Base-by-base conservation (phyloP, 2,797 vertebrate genomes). In the Sandelia bainsii region DNA sequence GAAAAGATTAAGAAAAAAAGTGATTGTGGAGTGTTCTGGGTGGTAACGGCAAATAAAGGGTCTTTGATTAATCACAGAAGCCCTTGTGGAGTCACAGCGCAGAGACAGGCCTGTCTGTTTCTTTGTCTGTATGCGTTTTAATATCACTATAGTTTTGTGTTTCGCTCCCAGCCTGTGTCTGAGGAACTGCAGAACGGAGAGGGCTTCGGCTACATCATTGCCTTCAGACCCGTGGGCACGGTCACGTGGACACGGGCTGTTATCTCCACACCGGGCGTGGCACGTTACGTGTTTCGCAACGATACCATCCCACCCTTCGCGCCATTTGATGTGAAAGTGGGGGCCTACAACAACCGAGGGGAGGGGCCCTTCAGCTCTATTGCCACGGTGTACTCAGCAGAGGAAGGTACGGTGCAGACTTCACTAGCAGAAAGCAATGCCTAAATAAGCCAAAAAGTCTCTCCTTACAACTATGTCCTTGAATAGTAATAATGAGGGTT, bases 111-210 rank as follows among this genome's bases (percentile, higher is more conserved):
- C 75, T 67, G 82, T 87, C 83, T 88, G 91, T 91, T 85, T 91
- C 84, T 90, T 87, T 87, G 87, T 91, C 92, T 94, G 90, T 93
- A 94, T 95, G 93, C 88, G 54, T 96, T 95, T 95, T 95, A 94
- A 95, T 96, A 95, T 95, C 94, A 95, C 94, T 95, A 93, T 90
- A 95, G 94, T 95, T 93, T 91, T 95, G 94, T 95, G 93, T 95
- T 95, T 94, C 72, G 89, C 89, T 83, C 91, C 79, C 92, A 99
- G 97, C 97, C 97, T 62, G 92, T 99, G 77, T 94, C 97, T 0
- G 97, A 99, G 88, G 97, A 99, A 82, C 80, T 98, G 66, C 97
- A 98, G 88, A 98, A 98, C 0, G 97, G 97, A 27, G 97, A 97
- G 72, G 96, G 97, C 4, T 98, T 98, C 2, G 97, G 97, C 6